A percentile compares a stretch with the other conserved stretches of the same genome.
Conservation (phyloP, 2,888 invertebrate species). For the Metalampra italica region DNA sequence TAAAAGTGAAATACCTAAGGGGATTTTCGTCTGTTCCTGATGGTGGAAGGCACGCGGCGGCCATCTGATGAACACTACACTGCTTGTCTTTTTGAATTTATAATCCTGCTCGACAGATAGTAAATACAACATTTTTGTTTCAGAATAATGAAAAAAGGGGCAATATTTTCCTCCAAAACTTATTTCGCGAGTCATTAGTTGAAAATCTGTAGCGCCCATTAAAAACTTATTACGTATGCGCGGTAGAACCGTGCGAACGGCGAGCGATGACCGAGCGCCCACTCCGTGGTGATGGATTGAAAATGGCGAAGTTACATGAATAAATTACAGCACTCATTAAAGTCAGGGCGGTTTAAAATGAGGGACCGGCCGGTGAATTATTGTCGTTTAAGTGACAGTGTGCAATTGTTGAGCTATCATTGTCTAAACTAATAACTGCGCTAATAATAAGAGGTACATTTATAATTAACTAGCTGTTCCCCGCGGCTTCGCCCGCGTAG, state of each 20-base stretch:
- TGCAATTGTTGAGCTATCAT: background rate
- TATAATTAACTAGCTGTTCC: no score
- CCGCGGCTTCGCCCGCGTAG: no score
- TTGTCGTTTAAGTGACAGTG: conserved; percentile 15
- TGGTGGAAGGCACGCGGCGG: background rate
- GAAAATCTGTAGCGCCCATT: conserved; percentile 1
- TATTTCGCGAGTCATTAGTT: conserved; percentile 16
- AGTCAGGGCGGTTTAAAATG: conserved; percentile 14
- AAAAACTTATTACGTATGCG: conserved; percentile 4
- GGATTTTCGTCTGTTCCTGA: background rate
- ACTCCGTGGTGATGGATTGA: conserved; percentile 36
- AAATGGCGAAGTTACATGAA: conserved; percentile 24
- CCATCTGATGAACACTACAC: no score
- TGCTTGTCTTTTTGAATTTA: no score
- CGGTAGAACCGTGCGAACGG: background rate
- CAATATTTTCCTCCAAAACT: no score
- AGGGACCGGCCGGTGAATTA: conserved; percentile 19
- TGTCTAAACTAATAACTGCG: no score
- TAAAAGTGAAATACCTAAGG: no score
- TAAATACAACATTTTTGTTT: no score
- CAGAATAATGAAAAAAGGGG: no score
- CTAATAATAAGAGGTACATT: no score
- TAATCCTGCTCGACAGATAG: no score
- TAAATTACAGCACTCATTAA: conserved; percentile 38
- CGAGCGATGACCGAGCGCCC: background rate